Evolutionary conservation across 2,888 invertebrate genomes (phyloP).

Genomic region (Volucella inanis): DNA sequence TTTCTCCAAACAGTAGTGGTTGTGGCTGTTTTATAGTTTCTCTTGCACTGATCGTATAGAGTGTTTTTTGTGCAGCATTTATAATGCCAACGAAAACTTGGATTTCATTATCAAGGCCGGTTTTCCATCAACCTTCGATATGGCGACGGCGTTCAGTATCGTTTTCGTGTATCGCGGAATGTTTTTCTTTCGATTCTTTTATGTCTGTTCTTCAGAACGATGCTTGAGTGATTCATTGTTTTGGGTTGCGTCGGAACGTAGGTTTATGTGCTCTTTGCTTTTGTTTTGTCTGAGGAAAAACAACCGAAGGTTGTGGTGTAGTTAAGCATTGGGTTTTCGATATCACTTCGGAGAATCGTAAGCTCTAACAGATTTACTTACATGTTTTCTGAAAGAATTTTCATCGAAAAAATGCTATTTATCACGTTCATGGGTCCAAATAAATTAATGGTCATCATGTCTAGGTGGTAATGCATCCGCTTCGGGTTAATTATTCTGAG

Average conservation of each 20-base stretch:
- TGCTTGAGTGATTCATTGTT: constrained; percentile 24
- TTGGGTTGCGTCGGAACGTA: constrained; percentile 2
- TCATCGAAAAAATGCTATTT: neutral
- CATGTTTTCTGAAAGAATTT: neutral
- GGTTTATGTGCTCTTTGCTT: neutral
- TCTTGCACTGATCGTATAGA: constrained; percentile 50
- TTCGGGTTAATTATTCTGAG: no score
- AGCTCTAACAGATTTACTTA: neutral
- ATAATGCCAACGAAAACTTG: constrained; percentile 36
- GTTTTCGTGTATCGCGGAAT: constrained; percentile 18
- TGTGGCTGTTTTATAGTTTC: constrained; percentile 26
- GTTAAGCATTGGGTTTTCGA: constrained; percentile 5
- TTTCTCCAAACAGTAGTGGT: neutral
- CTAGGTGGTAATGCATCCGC: no score
- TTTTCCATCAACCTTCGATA: constrained; percentile 12
- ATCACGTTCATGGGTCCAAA: neutral
- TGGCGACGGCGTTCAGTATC: constrained; percentile 17
- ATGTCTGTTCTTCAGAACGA: constrained; percentile 4
- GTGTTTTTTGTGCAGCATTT: constrained; percentile 27
- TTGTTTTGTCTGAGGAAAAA: constrained; percentile 37
- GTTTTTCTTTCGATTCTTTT: no score
- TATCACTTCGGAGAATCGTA: constrained; percentile 41
- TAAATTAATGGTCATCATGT: no score
- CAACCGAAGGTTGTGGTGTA: constrained; percentile 41
- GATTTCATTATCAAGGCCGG: constrained; percentile 52